Conservation (phyloP, 1,140 invertebrate genomes). For the Trichogramma pretiosum region DNA sequence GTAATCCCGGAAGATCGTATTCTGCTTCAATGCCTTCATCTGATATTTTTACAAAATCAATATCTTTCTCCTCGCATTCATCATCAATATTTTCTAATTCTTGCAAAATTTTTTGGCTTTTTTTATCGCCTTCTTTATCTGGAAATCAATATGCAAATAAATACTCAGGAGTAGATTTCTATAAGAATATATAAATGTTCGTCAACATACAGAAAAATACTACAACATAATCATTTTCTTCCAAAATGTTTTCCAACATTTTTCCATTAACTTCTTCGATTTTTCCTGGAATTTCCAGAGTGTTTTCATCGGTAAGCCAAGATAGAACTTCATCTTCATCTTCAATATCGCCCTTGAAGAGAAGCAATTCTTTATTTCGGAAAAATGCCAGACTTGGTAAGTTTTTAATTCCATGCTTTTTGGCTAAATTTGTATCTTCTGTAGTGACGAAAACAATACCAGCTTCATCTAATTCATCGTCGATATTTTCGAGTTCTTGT, state of each 20-base stretch:
- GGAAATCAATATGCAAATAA: conserved; percentile 18
- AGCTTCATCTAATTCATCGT: conserved; percentile 86
- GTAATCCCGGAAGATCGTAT: conserved; percentile 75
- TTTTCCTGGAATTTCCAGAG: conserved; percentile 80
- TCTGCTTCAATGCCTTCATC: conserved; percentile 81
- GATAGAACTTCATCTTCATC: conserved; percentile 84
- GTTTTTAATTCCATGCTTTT: conserved; percentile 74
- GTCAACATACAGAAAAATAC: conserved; percentile 82
- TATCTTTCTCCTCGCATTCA: conserved; percentile 84
- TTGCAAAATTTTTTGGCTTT: conserved; percentile 78
- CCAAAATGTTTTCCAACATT: conserved; percentile 85
- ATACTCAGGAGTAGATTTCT: neutral
- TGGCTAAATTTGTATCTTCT: conserved; percentile 71
- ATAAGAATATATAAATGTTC: neutral
- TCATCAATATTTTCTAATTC: conserved; percentile 92
- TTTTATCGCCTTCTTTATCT: conserved; percentile 85
- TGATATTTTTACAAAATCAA: conserved; percentile 88
- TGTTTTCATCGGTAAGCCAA: conserved; percentile 88
- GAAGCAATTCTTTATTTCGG: conserved; percentile 76
- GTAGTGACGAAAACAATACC: conserved; percentile 91
- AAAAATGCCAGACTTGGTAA: conserved; percentile 85
- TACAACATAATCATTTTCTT: conserved; percentile 80
- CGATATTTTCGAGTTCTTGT: conserved; percentile 82
- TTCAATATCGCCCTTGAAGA: conserved; percentile 76
- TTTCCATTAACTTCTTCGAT: conserved; percentile 88